Evolutionary conservation across 2,113 vertebrate genomes (phyloP).

Genomic region (Charadrius vociferus): DNA sequence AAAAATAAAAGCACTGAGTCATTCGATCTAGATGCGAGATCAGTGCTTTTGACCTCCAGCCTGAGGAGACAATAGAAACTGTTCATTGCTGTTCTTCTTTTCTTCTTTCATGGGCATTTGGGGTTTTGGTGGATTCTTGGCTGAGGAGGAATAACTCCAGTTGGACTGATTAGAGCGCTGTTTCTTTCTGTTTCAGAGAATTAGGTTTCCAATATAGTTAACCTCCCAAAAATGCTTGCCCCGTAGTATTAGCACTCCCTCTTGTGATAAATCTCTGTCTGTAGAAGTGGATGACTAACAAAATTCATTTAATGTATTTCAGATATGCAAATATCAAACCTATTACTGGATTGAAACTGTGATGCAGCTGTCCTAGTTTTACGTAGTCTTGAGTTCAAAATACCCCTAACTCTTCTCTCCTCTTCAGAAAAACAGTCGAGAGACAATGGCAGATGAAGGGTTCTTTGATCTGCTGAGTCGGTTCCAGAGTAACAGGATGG

Average conservation of each 20-base stretch:
- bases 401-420: not conserved
- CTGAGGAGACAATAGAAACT: not conserved
- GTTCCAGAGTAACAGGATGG: slow-evolving; percentile 98
- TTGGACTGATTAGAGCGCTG: not conserved
- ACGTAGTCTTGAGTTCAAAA: not conserved
- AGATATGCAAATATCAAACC: not conserved
- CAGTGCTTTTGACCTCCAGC: not conserved
- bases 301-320: not conserved
- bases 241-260: not conserved
- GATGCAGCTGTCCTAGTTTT: not conserved
- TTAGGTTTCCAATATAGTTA: not conserved
- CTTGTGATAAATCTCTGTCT: not conserved
- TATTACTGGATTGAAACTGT: not conserved
- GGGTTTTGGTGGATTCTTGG: not conserved
- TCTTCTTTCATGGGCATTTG: not conserved
- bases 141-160: not conserved
- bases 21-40: not conserved
- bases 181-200: not conserved
- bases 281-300: not conserved
- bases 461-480: slow-evolving; percentile 95
- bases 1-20: not conserved
- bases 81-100: not conserved
- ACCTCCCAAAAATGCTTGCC: not conserved
- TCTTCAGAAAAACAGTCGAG: slow-evolving; percentile 81
- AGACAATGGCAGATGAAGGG: slow-evolving; percentile 87